Percentiles rank a stretch among this genome's conserved stretches.
Conservation (phyloP, 1,140 invertebrate species). For the Macrosteles quadrilineatus region DNA sequence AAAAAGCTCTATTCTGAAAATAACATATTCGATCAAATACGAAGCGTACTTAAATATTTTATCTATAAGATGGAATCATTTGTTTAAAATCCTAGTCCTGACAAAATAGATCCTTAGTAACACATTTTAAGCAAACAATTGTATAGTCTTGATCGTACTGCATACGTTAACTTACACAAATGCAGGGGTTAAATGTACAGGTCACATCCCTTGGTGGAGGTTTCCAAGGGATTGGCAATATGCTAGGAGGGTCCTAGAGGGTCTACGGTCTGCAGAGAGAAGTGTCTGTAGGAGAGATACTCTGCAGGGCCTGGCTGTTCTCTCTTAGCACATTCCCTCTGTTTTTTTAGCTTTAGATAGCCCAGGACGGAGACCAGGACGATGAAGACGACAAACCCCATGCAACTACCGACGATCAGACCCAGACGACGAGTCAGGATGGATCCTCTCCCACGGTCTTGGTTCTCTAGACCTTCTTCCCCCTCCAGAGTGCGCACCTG, state of each 20-base stretch:
- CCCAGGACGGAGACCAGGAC: conserved; percentile 79
- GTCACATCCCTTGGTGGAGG: too few relatives aligned
- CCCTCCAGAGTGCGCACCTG: conserved; percentile 68
- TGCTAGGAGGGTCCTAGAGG: conserved; percentile 26
- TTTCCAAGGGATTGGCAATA: too few relatives aligned
- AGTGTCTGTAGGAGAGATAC: conserved; percentile 66
- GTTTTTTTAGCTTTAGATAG: conserved; percentile 83
- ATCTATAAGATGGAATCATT: too few relatives aligned
- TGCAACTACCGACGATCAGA: conserved; percentile 79
- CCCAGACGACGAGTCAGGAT: conserved; percentile 76
- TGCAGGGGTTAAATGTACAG: too few relatives aligned
- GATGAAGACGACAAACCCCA: conserved; percentile 83
- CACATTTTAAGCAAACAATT: too few relatives aligned
- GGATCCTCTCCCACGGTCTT: conserved; percentile 58
- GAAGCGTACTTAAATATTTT: too few relatives aligned
- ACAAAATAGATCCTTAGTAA: too few relatives aligned
- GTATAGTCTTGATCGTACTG: too few relatives aligned
- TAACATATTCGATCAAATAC: too few relatives aligned
- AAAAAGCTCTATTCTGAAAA: too few relatives aligned
- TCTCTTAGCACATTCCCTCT: conserved; percentile 69
- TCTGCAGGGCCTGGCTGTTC: conserved; percentile 67
- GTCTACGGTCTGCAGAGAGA: conserved; percentile 51
- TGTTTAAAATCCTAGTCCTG: too few relatives aligned
- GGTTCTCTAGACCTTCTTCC: conserved; percentile 61
- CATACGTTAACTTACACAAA: too few relatives aligned